Conservation (phyloP, 2,888 invertebrate genomes). For the Antheraea assamensis region DNA sequence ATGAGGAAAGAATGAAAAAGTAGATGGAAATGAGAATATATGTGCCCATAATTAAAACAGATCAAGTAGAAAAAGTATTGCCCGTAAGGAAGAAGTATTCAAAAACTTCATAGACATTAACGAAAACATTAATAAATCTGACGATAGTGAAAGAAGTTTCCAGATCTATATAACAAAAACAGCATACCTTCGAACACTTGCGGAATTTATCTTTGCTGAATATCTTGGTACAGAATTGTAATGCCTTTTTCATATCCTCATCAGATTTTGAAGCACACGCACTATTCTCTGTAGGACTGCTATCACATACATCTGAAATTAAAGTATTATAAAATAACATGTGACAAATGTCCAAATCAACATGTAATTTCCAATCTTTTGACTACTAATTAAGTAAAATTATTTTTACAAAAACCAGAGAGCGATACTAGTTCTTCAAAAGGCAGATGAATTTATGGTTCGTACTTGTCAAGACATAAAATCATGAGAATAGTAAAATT, state of each 20-base stretch:
- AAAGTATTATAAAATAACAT: neutral
- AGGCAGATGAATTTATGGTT: neutral
- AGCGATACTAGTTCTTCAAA: neutral
- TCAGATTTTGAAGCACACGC: constrained; percentile 69
- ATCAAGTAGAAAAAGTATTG: neutral
- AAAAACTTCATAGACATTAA: neutral
- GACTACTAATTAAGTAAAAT: neutral
- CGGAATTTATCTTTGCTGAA: constrained; percentile 85
- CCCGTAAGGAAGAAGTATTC: neutral
- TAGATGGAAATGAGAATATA: neutral
- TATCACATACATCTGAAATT: constrained; percentile 81
- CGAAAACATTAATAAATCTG: neutral
- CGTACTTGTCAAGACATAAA: neutral
- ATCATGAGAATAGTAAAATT: too few relatives aligned
- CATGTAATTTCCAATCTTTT: too few relatives aligned
- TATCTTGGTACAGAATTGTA: constrained; percentile 83
- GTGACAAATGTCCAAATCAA: neutral
- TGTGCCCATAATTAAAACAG: neutral
- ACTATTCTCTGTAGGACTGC: constrained; percentile 72
- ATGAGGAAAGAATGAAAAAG: neutral
- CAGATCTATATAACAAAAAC: neutral
- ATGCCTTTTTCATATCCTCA: constrained; percentile 71
- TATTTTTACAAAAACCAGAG: neutral
- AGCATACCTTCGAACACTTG: constrained; percentile 81
- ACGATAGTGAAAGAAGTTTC: neutral